These are phyloP conservation scores for Procambarus virginalis DNA, from an alignment of 1,140 invertebrate genomes.

Conservation along the genomic window DNA sequence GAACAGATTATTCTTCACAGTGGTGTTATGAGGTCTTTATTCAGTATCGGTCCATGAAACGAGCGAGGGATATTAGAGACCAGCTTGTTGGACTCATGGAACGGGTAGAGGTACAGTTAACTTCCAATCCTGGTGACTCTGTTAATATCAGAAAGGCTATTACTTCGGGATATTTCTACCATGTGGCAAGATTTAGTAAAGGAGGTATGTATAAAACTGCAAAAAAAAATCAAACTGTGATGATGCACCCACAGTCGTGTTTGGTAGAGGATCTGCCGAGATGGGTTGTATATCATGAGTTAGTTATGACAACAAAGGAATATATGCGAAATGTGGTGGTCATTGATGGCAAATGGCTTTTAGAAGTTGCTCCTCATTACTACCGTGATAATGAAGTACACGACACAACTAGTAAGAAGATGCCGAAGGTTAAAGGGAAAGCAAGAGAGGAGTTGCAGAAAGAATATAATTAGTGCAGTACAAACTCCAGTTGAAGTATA, in stretches of 20 bases:
- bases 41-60: too few species aligned
- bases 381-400: conserved; percentile 96
- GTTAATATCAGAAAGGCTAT: conserved; percentile 86
- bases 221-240: conserved; percentile 96
- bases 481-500: neutral
- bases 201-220: conserved; percentile 97
- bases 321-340: conserved; percentile 95
- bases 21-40: too few species aligned
- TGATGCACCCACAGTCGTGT: conserved; percentile 97
- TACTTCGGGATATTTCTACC: conserved; percentile 98
- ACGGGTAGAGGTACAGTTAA: too few species aligned
- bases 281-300: conserved; percentile 97
- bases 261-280: conserved; percentile 96
- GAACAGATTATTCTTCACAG: too few species aligned
- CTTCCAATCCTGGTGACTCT: conserved; percentile 88
- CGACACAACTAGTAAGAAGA: conserved; percentile 95
- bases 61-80: too few species aligned
- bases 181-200: conserved; percentile 94
- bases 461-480: conserved; percentile 52
- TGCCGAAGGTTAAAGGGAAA: conserved; percentile 92
- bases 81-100: too few species aligned
- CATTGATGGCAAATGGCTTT: conserved; percentile 96
- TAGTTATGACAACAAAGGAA: conserved; percentile 98
- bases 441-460: conserved; percentile 73
- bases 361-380: conserved; percentile 98